Evolutionary conservation across 2,888 invertebrate genomes (phyloP).

Genomic region (Aleiodes leptofemur): DNA sequence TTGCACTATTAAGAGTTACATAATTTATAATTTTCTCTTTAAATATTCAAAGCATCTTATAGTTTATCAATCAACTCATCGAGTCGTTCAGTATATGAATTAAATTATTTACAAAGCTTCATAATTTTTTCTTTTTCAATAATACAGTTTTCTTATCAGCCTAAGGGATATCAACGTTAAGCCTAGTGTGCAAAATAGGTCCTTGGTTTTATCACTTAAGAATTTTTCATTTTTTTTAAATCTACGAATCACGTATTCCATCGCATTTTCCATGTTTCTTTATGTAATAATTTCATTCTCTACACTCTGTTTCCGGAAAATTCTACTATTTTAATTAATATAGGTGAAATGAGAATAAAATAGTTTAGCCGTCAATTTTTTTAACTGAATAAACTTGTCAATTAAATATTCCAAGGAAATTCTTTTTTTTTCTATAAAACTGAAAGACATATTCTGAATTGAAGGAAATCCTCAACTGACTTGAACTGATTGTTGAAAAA

Average conservation of each 20-base stretch:
- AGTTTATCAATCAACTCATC: neutral
- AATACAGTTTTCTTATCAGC: neutral
- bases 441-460: too few relatives aligned
- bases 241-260: slow-evolving; percentile 11
- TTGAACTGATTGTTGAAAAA: too few relatives aligned
- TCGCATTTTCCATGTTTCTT: slow-evolving; percentile 13
- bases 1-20: neutral
- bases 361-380: neutral
- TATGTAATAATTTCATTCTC: neutral
- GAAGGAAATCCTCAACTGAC: too few relatives aligned
- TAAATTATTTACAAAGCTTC: slow-evolving; percentile 39
- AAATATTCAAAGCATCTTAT: slow-evolving; percentile 13
- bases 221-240: slow-evolving; percentile 27
- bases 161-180: slow-evolving; percentile 27
- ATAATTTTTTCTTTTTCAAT: neutral
- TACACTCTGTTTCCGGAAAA: slow-evolving; percentile 24
- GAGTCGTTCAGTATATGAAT: slow-evolving; percentile 15
- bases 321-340: neutral
- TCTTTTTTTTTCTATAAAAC: too few relatives aligned
- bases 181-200: slow-evolving; percentile 42
- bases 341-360: slow-evolving; percentile 1
- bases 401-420: too few relatives aligned
- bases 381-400: neutral
- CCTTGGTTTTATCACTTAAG: slow-evolving; percentile 40
- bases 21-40: neutral